Evolutionary conservation across 2,888 invertebrate species (phyloP).

Genomic region (Tachina lurida): DNA sequence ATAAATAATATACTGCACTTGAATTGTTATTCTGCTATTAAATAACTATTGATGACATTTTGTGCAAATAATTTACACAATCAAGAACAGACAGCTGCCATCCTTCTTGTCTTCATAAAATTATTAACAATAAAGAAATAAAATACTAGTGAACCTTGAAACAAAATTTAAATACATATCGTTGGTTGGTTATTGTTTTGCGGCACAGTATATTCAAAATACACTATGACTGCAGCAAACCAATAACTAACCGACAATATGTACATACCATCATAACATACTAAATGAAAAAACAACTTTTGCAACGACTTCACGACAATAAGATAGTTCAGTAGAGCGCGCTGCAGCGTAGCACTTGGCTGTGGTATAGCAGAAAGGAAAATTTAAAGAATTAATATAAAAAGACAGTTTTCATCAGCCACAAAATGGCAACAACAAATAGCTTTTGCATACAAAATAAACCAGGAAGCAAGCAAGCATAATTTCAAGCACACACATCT

Average conservation of each 20-base stretch:
- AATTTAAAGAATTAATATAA: not conserved
- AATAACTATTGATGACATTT: constrained; percentile 23
- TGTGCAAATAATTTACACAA: not conserved
- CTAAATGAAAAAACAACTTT: not conserved
- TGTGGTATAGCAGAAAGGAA: not conserved
- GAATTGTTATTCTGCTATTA: not conserved
- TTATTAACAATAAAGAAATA: constrained; percentile 33
- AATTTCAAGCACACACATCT: constrained; percentile 10
- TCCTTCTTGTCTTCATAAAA: not conserved
- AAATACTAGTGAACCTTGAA: not conserved
- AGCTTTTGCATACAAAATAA: not conserved
- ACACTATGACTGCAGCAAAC: too few relatives aligned
- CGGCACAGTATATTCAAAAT: too few relatives aligned
- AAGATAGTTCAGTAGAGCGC: not conserved
- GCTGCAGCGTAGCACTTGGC: not conserved
- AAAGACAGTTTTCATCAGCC: constrained; percentile 17
- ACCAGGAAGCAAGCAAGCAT: constrained; percentile 6
- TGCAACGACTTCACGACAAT: not conserved
- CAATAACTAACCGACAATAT: too few relatives aligned
- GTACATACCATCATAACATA: not conserved
- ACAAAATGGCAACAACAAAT: constrained; percentile 34
- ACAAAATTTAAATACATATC: not conserved
- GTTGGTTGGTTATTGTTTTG: too few relatives aligned
- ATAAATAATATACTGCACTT: not conserved
- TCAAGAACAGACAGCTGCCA: not conserved